phyloP scores from a whole-genome alignment of 2,888 invertebrate genomes.

The Conus canariensis region DNA sequence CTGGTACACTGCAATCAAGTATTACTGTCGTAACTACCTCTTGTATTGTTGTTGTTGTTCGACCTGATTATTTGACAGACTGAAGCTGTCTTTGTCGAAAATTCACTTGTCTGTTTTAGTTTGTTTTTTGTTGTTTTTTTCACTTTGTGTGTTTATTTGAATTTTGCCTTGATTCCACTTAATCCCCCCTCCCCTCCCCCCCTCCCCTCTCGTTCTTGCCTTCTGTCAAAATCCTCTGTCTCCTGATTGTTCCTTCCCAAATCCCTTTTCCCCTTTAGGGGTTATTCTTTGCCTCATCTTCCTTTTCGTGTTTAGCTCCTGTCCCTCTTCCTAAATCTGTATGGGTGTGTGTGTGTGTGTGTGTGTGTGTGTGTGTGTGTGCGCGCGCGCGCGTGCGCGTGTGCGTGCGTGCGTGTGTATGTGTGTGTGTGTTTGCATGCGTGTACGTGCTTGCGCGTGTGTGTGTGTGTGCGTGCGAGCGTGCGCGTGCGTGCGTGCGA shows the following conservation, averaged over 20 bases:
- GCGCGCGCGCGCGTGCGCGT: not conserved
- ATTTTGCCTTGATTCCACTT: not conserved
- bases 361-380: not conserved
- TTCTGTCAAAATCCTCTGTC: not conserved
- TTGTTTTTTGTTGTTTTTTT: not conserved
- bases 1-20: too few species aligned
- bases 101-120: not conserved
- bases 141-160: not conserved
- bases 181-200: not conserved
- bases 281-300: not conserved
- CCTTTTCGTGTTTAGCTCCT: not conserved
- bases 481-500: constrained; percentile 14
- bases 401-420: not conserved
- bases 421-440: not conserved
- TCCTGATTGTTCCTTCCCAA: not conserved
- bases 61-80: too few species aligned
- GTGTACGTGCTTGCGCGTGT: not conserved
- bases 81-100: too few species aligned
- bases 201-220: not conserved
- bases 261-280: not conserved
- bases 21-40: too few species aligned
- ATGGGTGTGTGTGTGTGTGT: constrained; percentile 19
- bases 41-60: too few species aligned
- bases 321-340: not conserved
- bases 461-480: not conserved